Base-by-base conservation (phyloP, 2,113 vertebrate species). In the Cariama cristata region DNA sequence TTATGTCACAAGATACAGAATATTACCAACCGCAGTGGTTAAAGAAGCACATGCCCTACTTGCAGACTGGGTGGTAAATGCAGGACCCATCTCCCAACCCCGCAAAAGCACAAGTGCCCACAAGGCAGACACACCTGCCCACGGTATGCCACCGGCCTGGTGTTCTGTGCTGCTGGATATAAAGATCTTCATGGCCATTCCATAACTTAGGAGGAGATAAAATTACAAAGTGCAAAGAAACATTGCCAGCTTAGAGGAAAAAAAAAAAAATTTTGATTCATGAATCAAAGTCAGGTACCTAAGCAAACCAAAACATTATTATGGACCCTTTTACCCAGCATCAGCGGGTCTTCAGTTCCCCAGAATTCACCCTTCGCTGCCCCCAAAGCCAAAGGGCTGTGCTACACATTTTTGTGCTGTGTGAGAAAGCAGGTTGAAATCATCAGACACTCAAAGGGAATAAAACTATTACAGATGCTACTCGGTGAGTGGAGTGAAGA, bases 1-100 rank as follows among this genome's bases (percentile, higher is more conserved):
- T 97, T 98, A 90, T 95, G 96, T 97, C 93, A 97, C 95, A 87
- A 97, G 94, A 59, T 32, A 59, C 4, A 8, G 60, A 91, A 63
- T 4, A 86, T 94, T 53, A 91, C 38, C 93, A 96, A 94, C 80
- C 12, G 8, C 81, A 89, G 71, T 8, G n/a, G 64, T 35, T 93
- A 60, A 40, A 93, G 60, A 19, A 56, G 73, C 20, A 6, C 28
- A 8, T 4, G 28, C n/a, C 49, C 27, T 90, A 12, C 44, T 35
- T 28, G 50, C 11, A 50, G 58, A 13, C 28, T 1, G 3, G 16
- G 40, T 14, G 47, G 50, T 15, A 60, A 91, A 77, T 3, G 38
- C 44, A 81, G 56, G 63, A 59, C 33, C 23, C 38, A 32, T 35
- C 59, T 42, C 66, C 62, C 45, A 79, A 32, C 11, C 52, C 59